Evolutionary conservation across 2,113 vertebrate genomes (phyloP), one percentile per base, ranked within the genome.

Genomic region (Datnioides undecimradiatus): DNA sequence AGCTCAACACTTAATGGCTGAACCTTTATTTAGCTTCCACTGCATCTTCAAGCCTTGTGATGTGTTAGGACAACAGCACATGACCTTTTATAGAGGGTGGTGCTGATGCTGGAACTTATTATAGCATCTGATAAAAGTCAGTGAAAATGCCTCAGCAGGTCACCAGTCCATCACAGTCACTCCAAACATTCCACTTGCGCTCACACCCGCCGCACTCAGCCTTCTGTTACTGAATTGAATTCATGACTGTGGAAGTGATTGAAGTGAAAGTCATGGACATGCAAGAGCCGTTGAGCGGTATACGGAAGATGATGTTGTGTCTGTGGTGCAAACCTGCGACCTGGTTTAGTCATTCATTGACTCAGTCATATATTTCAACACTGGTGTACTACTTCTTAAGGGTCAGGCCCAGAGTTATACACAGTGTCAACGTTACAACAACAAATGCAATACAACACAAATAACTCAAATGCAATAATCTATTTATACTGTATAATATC

Each of bases 91-190:
- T 29, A 2, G 23, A 45, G 21, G 43, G 27, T 14, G 43, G 34
- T 27, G 16, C 14, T 33, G 51, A 46, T 80, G 11, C 41, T 41
- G 68, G 1, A 80, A 43, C 36, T 17, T 51, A 25, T 67, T 73
- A 59, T 73, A n/a, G 36, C 17, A 14, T 54, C 67, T 49, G 46
- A 11, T 40, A 66, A 51, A 80, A 73, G 46, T 65, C 40, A 1
- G 36, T 27, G 38, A 64, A 70, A 75, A 69, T 59, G 33, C 25
- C 13, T 60, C 64, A 66, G 21, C 9, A 11, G 17, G 29, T 31
- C 16, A 10, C 8, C 27, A 33, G 27, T 21, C 31, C 31, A 57
- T 57, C 54, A n/a, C 2, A 12, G 12, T 5, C 19, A 34, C 1
- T 31, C 6, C 52, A 19, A 12, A 57, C 49, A 38, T 52, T 8